Base-by-base conservation (phyloP, 30 jellyfish, hydroid and myxozoan species). In the Aurelia coerulea region DNA sequence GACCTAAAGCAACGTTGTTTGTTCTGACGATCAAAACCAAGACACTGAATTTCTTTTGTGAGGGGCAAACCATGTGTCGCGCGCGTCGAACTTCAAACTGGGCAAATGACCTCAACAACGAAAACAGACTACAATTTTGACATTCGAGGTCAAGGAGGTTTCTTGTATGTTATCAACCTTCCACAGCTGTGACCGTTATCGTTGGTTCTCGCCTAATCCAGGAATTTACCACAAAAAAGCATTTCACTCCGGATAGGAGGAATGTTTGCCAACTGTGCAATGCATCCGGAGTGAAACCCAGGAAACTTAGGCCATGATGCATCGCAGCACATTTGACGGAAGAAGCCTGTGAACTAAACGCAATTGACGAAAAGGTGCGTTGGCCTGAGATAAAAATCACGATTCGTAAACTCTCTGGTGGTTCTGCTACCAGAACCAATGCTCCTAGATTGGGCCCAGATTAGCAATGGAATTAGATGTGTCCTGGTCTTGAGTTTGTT, bases 131-230 rank as follows among this genome's bases (percentile, higher is more conserved):
- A 23, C 13, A 17, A 41, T n/a, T 16, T 39, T 29, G 37, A 37
- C 2, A 73, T 64, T 18, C 5, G 35, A 18, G 58, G 84, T 73
- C 84, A 73, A 35, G 84, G 18, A 41, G 70, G 71, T 67, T 13
- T 49, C 70, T 49, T 51, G 62, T 73, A 73, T 49, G 50, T 19
- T 17, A 51, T 51, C 51, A 73, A 62, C 84, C 33, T 51, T 32
- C 51, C 19, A n/a, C 84, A 73, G 71, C 69, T 73, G 69, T 73
- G 62, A 62, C 62, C 33, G 51, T 41, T 51, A 73, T 18, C 84
- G 7, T 52, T 15, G 34, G 62, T 62, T 39, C 33, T n/a, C 70
- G 62, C 80, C 64, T 46, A 60, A 60, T n/a, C 35, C 3, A 60
- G 70, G 70, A 60, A 60, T 60, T 60, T 60, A 60, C 70, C 70